These are phyloP conservation scores for Linepithema humile DNA, from an alignment of 1,140 invertebrate genomes.

Conservation along the genomic window DNA sequence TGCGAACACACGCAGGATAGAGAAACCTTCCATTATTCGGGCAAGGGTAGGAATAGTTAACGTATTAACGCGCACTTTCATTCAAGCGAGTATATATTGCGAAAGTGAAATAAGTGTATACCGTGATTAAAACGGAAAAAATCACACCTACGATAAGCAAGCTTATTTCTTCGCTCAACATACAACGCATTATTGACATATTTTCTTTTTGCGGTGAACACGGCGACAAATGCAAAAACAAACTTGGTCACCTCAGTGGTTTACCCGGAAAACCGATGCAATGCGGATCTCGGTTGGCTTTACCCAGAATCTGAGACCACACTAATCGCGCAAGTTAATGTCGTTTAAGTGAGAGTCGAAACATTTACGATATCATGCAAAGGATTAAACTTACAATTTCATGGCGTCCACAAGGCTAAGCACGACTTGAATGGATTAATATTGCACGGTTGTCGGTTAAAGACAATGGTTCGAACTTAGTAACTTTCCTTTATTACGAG, in stretches of 20 bases:
- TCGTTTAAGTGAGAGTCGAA: slow-evolving; percentile 37
- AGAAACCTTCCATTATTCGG: slow-evolving; percentile 30
- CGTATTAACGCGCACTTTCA: neutral
- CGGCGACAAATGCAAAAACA: neutral
- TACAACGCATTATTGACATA: no score
- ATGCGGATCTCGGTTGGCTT: slow-evolving; percentile 20
- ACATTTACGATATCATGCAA: slow-evolving; percentile 18
- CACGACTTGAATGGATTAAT: slow-evolving; percentile 17
- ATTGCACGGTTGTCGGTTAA: neutral
- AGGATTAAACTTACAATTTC: slow-evolving; percentile 41
- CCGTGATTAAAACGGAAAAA: neutral
- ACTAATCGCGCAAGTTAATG: neutral
- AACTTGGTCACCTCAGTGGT: slow-evolving; percentile 25
- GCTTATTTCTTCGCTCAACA: no score
- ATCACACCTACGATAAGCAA: neutral
- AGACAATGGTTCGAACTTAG: neutral
- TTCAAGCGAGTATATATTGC: slow-evolving; percentile 10
- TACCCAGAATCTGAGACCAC: neutral
- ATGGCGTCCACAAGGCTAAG: neutral
- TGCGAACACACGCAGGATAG: neutral
- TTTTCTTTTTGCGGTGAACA: neutral
- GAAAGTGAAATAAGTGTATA: no score
- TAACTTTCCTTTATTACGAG: neutral
- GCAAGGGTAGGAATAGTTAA: neutral
- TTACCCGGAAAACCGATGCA: slow-evolving; percentile 38